These are phyloP conservation scores for Gonioctena quinquepunctata DNA, from an alignment of 1,140 invertebrate genomes.

Conservation along the genomic window DNA sequence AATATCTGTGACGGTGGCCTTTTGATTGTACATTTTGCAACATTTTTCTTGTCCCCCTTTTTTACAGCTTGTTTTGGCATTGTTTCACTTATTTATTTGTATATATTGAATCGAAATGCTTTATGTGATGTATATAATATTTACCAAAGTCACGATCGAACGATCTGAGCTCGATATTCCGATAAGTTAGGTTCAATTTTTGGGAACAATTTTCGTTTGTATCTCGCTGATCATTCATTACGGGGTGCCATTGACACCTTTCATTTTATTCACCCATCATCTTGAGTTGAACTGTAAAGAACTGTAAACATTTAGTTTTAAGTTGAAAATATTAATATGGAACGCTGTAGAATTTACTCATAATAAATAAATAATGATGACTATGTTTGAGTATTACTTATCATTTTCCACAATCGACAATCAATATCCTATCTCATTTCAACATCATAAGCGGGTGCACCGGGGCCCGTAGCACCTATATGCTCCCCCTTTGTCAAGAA, in stretches of 20 bases:
- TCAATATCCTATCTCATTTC: too few relatives aligned
- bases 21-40: constrained; percentile 31
- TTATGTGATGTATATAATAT: constrained; percentile 35
- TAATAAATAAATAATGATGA: constrained; percentile 21
- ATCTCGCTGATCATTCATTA: constrained; percentile 13
- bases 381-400: too few relatives aligned
- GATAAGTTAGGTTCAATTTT: constrained; percentile 24
- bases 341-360: constrained; percentile 25
- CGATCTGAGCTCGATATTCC: constrained; percentile 34
- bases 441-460: too few relatives aligned
- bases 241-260: constrained; percentile 29
- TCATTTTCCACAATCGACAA: too few relatives aligned
- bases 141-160: constrained; percentile 36
- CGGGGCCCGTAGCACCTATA: too few relatives aligned
- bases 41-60: not conserved
- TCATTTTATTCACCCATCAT: constrained; percentile 3
- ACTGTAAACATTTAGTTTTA: constrained; percentile 17
- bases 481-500: too few relatives aligned
- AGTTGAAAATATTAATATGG: constrained; percentile 16
- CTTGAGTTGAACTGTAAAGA: not conserved
- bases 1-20: constrained; percentile 29
- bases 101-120: constrained; percentile 32
- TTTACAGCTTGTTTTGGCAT: constrained; percentile 13
- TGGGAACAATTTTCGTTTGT: constrained; percentile 30
- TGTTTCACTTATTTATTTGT: constrained; percentile 34